These are phyloP conservation scores for Tetragonula clypearis DNA, from an alignment of 1,140 invertebrate genomes.

Conservation along the genomic window DNA sequence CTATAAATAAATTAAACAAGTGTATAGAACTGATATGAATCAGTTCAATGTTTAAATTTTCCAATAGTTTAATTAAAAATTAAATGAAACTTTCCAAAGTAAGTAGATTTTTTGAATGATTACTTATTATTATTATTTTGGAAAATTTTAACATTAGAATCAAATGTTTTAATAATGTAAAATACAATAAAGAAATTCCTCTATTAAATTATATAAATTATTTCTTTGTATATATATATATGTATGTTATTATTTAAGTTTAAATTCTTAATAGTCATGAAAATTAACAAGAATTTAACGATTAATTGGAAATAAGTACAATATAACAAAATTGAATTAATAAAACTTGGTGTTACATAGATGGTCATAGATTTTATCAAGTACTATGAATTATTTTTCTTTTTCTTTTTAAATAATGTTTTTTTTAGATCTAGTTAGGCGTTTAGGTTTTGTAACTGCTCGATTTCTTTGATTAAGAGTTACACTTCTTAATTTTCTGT, in stretches of 20 bases:
- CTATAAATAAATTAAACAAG: slow-evolving; percentile 1
- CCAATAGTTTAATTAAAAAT: slow-evolving; percentile 6
- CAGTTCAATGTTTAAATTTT: slow-evolving; percentile 15
- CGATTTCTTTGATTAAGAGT: slow-evolving; percentile 5
- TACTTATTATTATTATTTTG: neutral
- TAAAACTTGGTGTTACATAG: neutral
- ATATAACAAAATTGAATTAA: neutral
- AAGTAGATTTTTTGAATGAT: neutral
- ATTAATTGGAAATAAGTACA: neutral
- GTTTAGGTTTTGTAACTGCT: slow-evolving; percentile 24
- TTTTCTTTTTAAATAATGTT: slow-evolving; percentile 16
- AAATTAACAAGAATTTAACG: neutral
- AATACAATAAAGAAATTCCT: slow-evolving; percentile 1
- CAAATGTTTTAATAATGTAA: slow-evolving; percentile 21
- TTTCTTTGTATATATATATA: neutral
- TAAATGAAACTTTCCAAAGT: neutral
- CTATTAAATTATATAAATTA: neutral
- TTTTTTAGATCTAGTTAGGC: slow-evolving; percentile 15
- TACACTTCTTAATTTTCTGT: slow-evolving; percentile 31
- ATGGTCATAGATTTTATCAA: neutral
- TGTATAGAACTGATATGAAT: slow-evolving; percentile 20
- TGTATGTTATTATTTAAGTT: neutral
- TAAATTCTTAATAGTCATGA: neutral
- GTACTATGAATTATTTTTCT: slow-evolving; percentile 1
- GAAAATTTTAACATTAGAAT: slow-evolving; percentile 14